phyloP scores from a whole-genome alignment of 2,888 invertebrate species.

The Luperina testacea region DNA sequence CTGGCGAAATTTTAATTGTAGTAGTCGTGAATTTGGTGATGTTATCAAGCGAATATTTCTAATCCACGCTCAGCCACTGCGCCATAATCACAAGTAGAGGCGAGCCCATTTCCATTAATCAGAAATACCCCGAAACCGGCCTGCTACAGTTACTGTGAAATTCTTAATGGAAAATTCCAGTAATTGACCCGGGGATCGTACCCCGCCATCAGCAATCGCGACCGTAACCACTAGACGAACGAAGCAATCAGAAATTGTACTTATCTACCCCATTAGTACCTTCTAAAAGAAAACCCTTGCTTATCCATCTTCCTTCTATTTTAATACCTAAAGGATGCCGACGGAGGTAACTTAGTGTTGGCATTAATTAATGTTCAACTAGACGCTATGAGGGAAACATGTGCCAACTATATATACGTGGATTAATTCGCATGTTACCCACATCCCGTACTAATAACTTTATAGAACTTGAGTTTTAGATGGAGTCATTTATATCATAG shows the following conservation, averaged over 20 bases:
- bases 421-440: constrained; percentile 13
- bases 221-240: background rate
- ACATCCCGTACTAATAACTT: constrained; percentile 11
- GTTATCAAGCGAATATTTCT: background rate
- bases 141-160: too few relatives aligned
- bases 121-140: too few relatives aligned
- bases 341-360: constrained; percentile 24
- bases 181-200: background rate
- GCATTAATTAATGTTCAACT: constrained; percentile 44
- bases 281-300: background rate
- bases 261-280: background rate
- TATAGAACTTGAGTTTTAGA: background rate
- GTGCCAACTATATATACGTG: constrained; percentile 29
- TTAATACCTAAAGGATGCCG: background rate
- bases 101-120: background rate
- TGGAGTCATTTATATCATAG: background rate
- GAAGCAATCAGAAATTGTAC: background rate
- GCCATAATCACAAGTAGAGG: background rate
- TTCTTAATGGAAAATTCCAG: background rate
- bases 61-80: background rate
- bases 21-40: background rate
- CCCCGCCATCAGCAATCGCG: background rate
- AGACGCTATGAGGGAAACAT: constrained; percentile 24
- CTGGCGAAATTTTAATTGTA: background rate
- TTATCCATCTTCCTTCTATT: background rate